Base-by-base conservation (phyloP, 2,797 vertebrate species). In the Botia kubotai region DNA sequence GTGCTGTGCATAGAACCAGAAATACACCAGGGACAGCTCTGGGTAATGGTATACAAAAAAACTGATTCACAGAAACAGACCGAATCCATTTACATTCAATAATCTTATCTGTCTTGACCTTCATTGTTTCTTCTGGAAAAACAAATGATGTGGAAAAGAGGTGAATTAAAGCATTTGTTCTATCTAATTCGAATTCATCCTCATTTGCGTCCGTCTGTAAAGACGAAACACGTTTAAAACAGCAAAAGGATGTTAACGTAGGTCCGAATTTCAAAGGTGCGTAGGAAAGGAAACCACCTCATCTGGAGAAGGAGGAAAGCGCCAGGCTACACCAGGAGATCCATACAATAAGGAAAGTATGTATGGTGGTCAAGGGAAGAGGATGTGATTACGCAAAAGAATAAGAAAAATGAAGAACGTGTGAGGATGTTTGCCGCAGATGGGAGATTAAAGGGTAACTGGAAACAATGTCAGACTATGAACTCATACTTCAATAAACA, bases 331-430 rank as follows among this genome's bases (percentile, higher is more conserved):
- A 55, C 82, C 69, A 84, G 80, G 73, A 84, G 82, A 73, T 84
- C 52, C 23, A 29, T 57, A 75, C 80, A 84, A 82, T 77, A 52
- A 82, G 77, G 46, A 84, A 48, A 83, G 83, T 60, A 72, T 43
- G 29, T 71, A 79, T 26, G 14, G 46, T 19, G 16, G 36, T 83
- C 73, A 73, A 2, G 6, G 53, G 5, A 23, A 68, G 43, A 43
- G 13, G 39, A 21, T 10, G 23, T 52, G 7, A 68, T 21, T 65
- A 21, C 7, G 1, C 26, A 43, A 62, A 75, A 48, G 21, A 57
- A 36, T 77, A 73, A 52, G 67, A 50, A 26, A 46, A 72, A 43
- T 69, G 33, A 63, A 72, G 68, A 72, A 72, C 13, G 36, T 2
- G 46, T 43, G 63, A 86, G 82, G 80, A 86, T 67, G 77, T 80